Base-by-base conservation (phyloP, 2,797 vertebrate species). In the Loriculus beryllinus region DNA sequence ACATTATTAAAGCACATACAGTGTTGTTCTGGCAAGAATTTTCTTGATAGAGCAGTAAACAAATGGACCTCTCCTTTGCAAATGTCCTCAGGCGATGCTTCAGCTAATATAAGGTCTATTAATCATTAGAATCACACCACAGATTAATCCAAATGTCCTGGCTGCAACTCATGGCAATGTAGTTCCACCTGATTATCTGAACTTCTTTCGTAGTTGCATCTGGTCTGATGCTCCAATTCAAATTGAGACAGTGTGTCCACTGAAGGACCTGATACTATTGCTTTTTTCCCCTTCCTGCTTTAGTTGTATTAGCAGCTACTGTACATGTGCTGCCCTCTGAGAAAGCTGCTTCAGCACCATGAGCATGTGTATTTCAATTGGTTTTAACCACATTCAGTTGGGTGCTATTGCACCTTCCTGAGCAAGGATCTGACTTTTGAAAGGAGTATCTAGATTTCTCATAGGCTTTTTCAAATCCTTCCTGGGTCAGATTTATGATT, bases 201-300 rank as follows among this genome's bases (percentile, higher is more conserved):
- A 75, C 29, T 47, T 28, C 42, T 80, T 82, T 51, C 65, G 21
- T 40, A 77, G 40, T 43, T 76, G 60, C 21, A 33, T 15, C 19
- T 9, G 33, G 28, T 76, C 79, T 71, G 75, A 39, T 56, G n/a
- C 10, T 37, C 28, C 19, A 48, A 14, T 10, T 48, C 4, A 35
- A 42, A 48, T 3, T 60, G 23, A 57, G 26, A 64, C 5, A 67
- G 42, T 0, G 1, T 0, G 0, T 19, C n/a, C 43, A 15, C 49
- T 47, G 49, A 82, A 76, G 28, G 54, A 6, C 7, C 19, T 51
- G 40, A 51, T 33, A 14, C 22, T 1, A 1, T 26, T 20, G 35
- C 5, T 75, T 75, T 85, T 48, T 12, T 7, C 6, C 4, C 4
- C 14, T 59, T 81, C 23, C 10, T 14, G 12, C 23, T 80, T 43